These are phyloP conservation scores for Limnothrissa miodon DNA, from an alignment of 2,113 vertebrate species.

Conservation along the genomic window DNA sequence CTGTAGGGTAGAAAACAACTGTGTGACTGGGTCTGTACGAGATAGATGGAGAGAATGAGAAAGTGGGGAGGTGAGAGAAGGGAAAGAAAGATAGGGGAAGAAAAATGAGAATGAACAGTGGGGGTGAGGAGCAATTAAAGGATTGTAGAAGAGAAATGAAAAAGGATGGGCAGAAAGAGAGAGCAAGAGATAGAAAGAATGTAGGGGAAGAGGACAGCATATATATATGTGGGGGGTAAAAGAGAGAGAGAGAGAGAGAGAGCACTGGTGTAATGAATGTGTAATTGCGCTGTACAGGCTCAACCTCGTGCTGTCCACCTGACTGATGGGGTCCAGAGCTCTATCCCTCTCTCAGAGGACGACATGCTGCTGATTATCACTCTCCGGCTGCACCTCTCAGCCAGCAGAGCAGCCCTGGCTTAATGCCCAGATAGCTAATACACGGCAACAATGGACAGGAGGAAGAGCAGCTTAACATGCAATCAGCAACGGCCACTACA, in stretches of 20 bases:
- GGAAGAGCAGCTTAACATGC: neutral
- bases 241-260: slow-evolving; percentile 25
- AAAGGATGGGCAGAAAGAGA: neutral
- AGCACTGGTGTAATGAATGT: slow-evolving; percentile 31
- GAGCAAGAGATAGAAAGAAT: neutral
- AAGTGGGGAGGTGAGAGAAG: slow-evolving; percentile 38
- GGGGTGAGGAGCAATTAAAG: too few relatives aligned
- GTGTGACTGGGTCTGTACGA: neutral
- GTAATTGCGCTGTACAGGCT: neutral
- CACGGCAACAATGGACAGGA: neutral
- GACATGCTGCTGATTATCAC: slow-evolving; percentile 9
- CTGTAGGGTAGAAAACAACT: neutral
- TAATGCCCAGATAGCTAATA: neutral
- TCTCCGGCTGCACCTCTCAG: neutral
- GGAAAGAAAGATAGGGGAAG: slow-evolving; percentile 37
- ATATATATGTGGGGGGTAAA: slow-evolving; percentile 39
- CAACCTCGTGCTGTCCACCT: neutral
- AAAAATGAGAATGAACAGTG: neutral
- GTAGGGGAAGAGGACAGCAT: slow-evolving; percentile 16
- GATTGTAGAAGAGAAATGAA: neutral
- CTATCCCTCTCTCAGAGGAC: neutral
- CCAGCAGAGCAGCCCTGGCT: neutral
- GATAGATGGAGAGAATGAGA: neutral
- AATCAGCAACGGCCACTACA: neutral
- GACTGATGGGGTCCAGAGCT: neutral